Base-by-base conservation (phyloP, 2,888 invertebrate genomes). In the Alcis repandata region DNA sequence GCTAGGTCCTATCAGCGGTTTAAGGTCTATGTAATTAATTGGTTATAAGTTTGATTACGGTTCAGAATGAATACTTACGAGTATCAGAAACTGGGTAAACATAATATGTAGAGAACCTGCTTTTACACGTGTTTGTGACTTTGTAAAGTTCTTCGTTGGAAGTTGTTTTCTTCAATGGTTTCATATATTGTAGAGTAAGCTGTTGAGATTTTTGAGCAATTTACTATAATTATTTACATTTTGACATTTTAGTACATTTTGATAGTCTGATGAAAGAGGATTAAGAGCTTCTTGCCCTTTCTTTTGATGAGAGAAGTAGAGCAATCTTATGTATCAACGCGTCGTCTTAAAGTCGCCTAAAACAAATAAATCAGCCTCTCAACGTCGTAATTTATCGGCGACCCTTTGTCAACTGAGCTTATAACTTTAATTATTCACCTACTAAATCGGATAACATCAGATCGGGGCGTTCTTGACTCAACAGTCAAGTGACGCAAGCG, bases 401-500 rank as follows among this genome's bases (percentile, higher is more conserved):
- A 22, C 43, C 41, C 45, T 58, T 58, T 43, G 27, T 62, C 27
- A 52, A n/a, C 36, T 19, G 27, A 49, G 32, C 7, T n/a, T 56
- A 36, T 43, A 22, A 41, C 49, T 27, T 2, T 27, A 27, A 4
- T 33, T 9, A 59, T 38, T 56, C 48, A 9, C 52, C 40, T 52
- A 59, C 56, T n/a, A 59, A 27, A 56, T 48, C 62, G 20, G 59
- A 62, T 62, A 56, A 46, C 19, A 65, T 48, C 56, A 53, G 56
- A 48, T 57, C 57, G 41, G 48, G 13, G 57, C 62, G 63, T 61
- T 75, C 69, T 72, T 70, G 71, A 67, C 66, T 73, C 67, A 69
- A 69, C 72, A 67, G 65, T 63, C 62, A 61, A 74, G 71, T 90
- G 87, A 90, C 88, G 88, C 84, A 90, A 90, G 79, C 54, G 36